Percentiles rank a stretch among this genome's conserved stretches.
These are phyloP conservation scores for Ephialtes manifestator DNA, from an alignment of 2,888 invertebrate species.

Conservation along the genomic window DNA sequence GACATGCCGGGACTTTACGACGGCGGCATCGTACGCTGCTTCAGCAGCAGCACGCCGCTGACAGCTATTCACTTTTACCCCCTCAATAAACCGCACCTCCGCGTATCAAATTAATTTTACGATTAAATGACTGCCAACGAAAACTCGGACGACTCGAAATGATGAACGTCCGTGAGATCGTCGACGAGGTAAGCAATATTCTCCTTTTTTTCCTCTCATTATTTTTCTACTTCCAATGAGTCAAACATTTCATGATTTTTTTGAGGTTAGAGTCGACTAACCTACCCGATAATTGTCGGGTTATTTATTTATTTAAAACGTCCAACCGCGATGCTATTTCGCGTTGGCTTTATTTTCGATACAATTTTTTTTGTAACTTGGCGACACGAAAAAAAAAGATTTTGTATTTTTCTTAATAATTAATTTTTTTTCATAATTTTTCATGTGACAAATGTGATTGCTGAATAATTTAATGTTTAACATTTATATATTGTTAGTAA, in stretches of 20 bases:
- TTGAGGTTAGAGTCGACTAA: constrained; percentile 62
- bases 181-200: constrained; percentile 65
- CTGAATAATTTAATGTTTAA: no score
- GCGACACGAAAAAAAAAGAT: not conserved
- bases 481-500: no score
- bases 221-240: constrained; percentile 1
- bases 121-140: constrained; percentile 37
- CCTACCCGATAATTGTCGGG: constrained; percentile 32
- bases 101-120: not conserved
- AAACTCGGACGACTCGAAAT: constrained; percentile 40
- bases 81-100: constrained; percentile 33
- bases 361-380: not conserved
- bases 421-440: no score
- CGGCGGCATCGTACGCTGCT: constrained; percentile 3
- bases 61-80: constrained; percentile 21
- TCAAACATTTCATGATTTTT: constrained; percentile 5
- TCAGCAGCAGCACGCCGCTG: constrained; percentile 30
- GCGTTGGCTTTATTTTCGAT: not conserved
- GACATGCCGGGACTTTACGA: constrained; percentile 11
- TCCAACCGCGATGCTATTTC: not conserved
- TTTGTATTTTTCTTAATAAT: not conserved
- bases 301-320: constrained; percentile 16
- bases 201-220: not conserved
- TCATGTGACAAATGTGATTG: no score
- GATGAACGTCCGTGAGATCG: constrained; percentile 67